These are phyloP conservation scores for Alectoris magna DNA, from an alignment of 2,797 vertebrate species.

Conservation along the genomic window DNA sequence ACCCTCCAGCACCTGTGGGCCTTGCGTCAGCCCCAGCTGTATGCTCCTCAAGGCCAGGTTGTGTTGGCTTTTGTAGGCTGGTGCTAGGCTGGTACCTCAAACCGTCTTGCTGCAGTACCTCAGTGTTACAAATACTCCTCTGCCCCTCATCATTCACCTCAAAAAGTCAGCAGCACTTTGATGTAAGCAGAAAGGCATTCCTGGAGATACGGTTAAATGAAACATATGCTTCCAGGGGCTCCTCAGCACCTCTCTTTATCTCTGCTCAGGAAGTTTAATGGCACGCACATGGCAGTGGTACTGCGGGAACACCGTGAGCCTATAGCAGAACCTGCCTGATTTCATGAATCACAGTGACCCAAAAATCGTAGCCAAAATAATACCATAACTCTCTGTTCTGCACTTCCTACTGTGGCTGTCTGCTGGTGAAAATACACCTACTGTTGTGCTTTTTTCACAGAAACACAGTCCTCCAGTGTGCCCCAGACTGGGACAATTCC, in stretches of 20 bases:
- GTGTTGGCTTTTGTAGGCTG: neutral
- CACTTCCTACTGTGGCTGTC: neutral
- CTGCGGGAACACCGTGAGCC: neutral
- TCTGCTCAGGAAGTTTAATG: neutral
- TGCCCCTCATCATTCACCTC: slow-evolving; percentile 2
- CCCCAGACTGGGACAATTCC: neutral
- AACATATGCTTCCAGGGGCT: slow-evolving; percentile 41
- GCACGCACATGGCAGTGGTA: neutral
- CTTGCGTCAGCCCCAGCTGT: neutral
- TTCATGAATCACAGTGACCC: neutral
- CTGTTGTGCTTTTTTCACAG: neutral
- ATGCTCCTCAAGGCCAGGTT: neutral
- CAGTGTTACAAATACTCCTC: slow-evolving; percentile 47
- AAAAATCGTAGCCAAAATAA: neutral
- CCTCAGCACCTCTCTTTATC: neutral
- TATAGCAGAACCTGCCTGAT: neutral
- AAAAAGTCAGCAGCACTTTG: slow-evolving; percentile 35
- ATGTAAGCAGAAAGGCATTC: slow-evolving; percentile 56
- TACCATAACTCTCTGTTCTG: neutral
- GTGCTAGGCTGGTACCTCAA: neutral
- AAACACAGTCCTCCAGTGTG: neutral
- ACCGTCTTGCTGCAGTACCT: neutral
- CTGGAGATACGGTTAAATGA: slow-evolving; percentile 46
- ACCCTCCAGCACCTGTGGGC: neutral
- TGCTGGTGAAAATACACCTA: neutral